These are phyloP conservation scores for Mionectes macconnelli DNA, from an alignment of 2,113 vertebrate genomes.

Conservation along the genomic window DNA sequence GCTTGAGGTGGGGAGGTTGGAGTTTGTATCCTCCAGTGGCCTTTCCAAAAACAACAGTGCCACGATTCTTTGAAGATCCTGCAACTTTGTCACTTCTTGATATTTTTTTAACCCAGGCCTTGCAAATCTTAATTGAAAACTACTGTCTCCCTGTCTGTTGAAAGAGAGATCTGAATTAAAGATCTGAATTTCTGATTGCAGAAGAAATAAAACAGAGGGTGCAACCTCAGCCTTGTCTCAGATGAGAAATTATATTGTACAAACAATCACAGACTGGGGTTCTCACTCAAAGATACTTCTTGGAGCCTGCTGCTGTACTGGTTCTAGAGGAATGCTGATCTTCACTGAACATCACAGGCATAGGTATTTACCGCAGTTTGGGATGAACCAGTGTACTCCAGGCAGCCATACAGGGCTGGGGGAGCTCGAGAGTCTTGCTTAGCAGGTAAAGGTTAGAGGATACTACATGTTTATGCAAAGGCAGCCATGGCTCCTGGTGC, in stretches of 20 bases:
- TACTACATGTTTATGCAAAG: background rate
- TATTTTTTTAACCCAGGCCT: background rate
- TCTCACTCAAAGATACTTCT: background rate
- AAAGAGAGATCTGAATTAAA: background rate
- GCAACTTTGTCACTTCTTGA: background rate
- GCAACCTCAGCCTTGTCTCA: background rate
- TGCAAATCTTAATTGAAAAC: background rate
- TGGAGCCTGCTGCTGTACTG: background rate
- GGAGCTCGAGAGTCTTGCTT: background rate
- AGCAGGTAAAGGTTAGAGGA: background rate
- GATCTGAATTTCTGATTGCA: background rate
- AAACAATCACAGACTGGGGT: background rate
- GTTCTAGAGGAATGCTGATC: background rate
- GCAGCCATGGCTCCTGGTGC: background rate
- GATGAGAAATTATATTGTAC: background rate
- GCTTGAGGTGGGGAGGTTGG: background rate
- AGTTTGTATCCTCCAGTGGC: fast-evolving
- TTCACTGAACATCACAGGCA: background rate
- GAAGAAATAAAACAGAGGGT: background rate
- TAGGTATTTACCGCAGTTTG: background rate
- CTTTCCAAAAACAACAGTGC: background rate
- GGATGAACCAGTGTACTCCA: background rate
- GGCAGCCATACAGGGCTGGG: background rate
- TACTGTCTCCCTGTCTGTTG: background rate
- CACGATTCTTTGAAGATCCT: background rate